These are phyloP conservation scores for Drosophila tanythrix DNA, from an alignment of 2,888 invertebrate species.

Conservation along the genomic window DNA sequence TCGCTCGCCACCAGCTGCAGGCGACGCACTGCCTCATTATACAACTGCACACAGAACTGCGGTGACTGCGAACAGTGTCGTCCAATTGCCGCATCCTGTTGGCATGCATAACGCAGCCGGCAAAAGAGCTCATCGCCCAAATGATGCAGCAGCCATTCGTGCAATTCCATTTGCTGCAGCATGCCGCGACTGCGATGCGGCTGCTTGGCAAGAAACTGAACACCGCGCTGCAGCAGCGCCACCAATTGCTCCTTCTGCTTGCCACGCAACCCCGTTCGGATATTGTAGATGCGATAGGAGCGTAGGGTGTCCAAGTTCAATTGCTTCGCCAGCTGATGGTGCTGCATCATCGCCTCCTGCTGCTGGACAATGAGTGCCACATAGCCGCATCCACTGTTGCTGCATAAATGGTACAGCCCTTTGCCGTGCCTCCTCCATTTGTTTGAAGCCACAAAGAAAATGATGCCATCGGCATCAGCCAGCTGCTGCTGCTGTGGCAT, in stretches of 20 bases:
- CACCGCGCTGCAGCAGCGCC: conserved; percentile 82
- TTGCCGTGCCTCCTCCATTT: conserved; percentile 58
- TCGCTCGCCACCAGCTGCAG: conserved; percentile 87
- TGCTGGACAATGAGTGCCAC: conserved; percentile 78
- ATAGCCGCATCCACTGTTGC: conserved; percentile 65
- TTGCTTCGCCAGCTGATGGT: conserved; percentile 38
- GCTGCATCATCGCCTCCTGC: conserved; percentile 34
- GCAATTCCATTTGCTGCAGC: conserved; percentile 87
- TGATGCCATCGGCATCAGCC: conserved; percentile 76
- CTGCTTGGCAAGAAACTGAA: conserved; percentile 66
- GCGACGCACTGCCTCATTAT: conserved; percentile 89
- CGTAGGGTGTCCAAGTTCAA: conserved; percentile 80
- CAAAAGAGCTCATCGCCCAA: conserved; percentile 88
- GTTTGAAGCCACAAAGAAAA: conserved; percentile 73
- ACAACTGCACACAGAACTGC: conserved; percentile 87
- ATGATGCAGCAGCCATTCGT: conserved; percentile 86
- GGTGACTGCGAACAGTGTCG: conserved; percentile 83
- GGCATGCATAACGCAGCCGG: conserved; percentile 84
- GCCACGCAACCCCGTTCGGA: conserved; percentile 25
- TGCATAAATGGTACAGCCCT: conserved; percentile 74
- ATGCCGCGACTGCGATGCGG: conserved; percentile 83
- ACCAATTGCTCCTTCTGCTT: conserved; percentile 35
- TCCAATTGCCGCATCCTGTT: conserved; percentile 79
- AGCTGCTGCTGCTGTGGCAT: conserved; percentile 54
- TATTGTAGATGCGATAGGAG: conserved; percentile 71